Evolutionary conservation across 1,140 invertebrate genomes (phyloP), one percentile per base, ranked within the genome.

Genomic region (Nomia melanderi): DNA sequence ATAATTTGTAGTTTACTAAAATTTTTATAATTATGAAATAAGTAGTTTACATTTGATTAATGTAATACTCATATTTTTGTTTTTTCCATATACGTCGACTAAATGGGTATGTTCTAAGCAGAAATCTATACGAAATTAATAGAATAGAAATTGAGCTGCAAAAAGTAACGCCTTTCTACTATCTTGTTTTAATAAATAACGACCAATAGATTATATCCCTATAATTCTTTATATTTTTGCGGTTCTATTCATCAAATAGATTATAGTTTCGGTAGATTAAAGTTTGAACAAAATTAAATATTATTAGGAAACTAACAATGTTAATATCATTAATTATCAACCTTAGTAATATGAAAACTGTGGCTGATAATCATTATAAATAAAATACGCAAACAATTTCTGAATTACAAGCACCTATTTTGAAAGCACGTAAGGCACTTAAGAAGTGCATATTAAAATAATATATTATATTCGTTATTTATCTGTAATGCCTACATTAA

Each of bases 71-170:
- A 41, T 72, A 57, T 41, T 56, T 74, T 53, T 27, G 17, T 44
- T 84, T 80, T 78, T 79, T 79, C 71, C 75, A 80, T 56, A 53
- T 67, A 70, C 56, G 57, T 80, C 14, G 3, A 50, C 57, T 36
- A 25, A 62, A 36, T 33, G 14, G 20, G 57, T 47, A 44, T 7
- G 23, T 36, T 29, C n/a, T 14, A 44, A 60, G 39, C 33, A 14
- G 66, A 27, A 6, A 20, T 66, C 39, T 67, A 67, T 54, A 14
- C 25, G 9, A 56, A 62, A 63, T 57, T 53, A 29, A 41, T 5
- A 23, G 23, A 39, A 50, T 0, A 50, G 8, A 57, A 41, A 12
- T 31, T 50, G 56, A 77, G 25, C 57, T 47, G 66, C 67, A 44
- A 77, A 44, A 71, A 54, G 23, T 33, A 56, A 25, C 12, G 25